Conservation (phyloP, 2,113 vertebrate species). For the Chamaetylas fuelleborni region DNA sequence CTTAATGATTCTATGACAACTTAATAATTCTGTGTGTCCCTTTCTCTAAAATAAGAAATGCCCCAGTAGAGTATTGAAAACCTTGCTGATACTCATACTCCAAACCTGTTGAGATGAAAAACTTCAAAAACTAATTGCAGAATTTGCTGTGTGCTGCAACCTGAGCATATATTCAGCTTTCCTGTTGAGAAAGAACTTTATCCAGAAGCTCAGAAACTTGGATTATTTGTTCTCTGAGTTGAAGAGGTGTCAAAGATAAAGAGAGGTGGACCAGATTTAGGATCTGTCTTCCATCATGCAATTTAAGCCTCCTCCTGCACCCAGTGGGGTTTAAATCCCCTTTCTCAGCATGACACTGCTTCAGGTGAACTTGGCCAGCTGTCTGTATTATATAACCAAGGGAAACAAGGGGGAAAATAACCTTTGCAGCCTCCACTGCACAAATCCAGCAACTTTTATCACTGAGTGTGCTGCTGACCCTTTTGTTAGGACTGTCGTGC, state of each 20-base stretch:
- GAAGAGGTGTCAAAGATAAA: background rate
- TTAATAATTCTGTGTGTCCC: background rate
- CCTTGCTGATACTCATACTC: background rate
- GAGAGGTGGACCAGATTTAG: background rate
- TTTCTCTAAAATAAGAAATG: background rate
- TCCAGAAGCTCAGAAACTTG: conserved; percentile 5
- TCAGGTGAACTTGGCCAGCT: background rate
- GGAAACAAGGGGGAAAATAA: conserved; percentile 16
- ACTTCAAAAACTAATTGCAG: background rate
- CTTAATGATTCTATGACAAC: background rate
- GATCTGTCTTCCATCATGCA: background rate
- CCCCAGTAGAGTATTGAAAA: background rate
- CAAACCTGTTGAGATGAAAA: background rate
- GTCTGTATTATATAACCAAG: background rate
- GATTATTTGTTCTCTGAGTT: background rate
- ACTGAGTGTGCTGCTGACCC: background rate
- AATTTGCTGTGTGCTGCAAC: conserved; percentile 16
- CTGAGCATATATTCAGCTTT: conserved; percentile 7
- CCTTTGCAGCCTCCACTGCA: background rate
- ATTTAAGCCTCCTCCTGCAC: background rate
- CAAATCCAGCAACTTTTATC: conserved; percentile 7
- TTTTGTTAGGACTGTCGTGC: background rate
- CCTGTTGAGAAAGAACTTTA: background rate
- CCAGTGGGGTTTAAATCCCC: background rate
- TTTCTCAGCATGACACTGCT: conserved; percentile 3